Base-by-base conservation (phyloP, 2,113 vertebrate species). In the Mesoclemmys tuberculata region DNA sequence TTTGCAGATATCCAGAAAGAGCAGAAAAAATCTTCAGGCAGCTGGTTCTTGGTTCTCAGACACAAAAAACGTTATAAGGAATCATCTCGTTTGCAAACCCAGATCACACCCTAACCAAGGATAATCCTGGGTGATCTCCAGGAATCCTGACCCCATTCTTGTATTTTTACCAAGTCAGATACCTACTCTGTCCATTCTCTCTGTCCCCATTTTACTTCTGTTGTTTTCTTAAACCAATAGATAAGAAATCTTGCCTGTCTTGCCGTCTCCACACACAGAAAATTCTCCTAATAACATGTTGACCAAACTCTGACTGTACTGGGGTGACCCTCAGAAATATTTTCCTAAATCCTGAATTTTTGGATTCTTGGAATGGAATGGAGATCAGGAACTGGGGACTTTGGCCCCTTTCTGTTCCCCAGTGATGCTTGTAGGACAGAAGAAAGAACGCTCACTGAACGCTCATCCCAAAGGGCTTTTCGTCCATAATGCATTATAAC, bases 371-470 rank as follows among this genome's bases (percentile, higher is more conserved):
- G 29, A 68, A 68, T 2, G 49, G 9, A 44, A 31, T 10, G n/a
- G 31, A 80, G 49, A n/a, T n/a, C 31, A 80, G 10, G 19, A 52
- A 52, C 31, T 7, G 18, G 75, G 54, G 68, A 16, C 35, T 48
- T 77, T 71, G 68, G 44, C 27, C n/a, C 29, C 49, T 38, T 81
- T n/a, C 0, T 71, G 4, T 1, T 18, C 46, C 41, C 19, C 64
- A 38, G 41, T 26, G 24, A 75, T 49, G 55, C 71, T 61, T 38
- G 46, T 19, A 38, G 44, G 74, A 48, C 55, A 78, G 54, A 10
- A 0, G 0, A 41, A 52, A 52, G 55, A 77, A 49, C 19, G 10
- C 29, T 2, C 0, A 61, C 6, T 13, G 24, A 77, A 46, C 44
- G 13, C 41, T 77, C 74, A 29, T 77, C 26, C 74, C 64, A 71